phyloP scores from a whole-genome alignment of 2,888 invertebrate genomes.

The Chymomyza amoena region DNA sequence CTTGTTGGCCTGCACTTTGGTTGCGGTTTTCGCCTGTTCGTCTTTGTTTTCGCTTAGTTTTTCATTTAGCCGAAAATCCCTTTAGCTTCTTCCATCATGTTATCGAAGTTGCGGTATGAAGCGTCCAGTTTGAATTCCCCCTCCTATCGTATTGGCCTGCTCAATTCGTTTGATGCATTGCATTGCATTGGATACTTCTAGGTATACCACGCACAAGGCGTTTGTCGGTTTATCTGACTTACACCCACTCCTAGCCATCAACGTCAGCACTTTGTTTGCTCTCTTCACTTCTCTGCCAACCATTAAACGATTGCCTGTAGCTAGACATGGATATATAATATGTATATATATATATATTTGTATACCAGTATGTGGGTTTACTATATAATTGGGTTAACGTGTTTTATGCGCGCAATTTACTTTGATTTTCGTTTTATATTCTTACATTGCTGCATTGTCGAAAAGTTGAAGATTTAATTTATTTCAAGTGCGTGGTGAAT shows the following conservation, averaged over 20 bases:
- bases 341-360: neutral
- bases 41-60: slow-evolving; percentile 37
- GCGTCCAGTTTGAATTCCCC: neutral
- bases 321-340: neutral
- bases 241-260: neutral
- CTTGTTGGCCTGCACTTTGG: slow-evolving; percentile 25
- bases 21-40: slow-evolving; percentile 3
- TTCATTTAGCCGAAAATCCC: slow-evolving; percentile 38
- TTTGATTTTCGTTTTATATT: slow-evolving; percentile 32
- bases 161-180: neutral
- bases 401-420: slow-evolving; percentile 46
- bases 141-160: neutral
- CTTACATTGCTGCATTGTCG: slow-evolving; percentile 36
- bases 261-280: neutral
- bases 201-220: neutral
- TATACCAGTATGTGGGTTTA: neutral
- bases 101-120: neutral
- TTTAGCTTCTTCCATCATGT: neutral
- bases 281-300: neutral
- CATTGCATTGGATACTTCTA: neutral
- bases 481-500: slow-evolving; percentile 56
- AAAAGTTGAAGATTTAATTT: slow-evolving; percentile 68
- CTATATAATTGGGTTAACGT: slow-evolving; percentile 55
- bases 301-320: neutral
- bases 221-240: neutral